These are phyloP conservation scores for Acanthurus leucopareius DNA, from an alignment of 2,797 vertebrate genomes.

Conservation along the genomic window DNA sequence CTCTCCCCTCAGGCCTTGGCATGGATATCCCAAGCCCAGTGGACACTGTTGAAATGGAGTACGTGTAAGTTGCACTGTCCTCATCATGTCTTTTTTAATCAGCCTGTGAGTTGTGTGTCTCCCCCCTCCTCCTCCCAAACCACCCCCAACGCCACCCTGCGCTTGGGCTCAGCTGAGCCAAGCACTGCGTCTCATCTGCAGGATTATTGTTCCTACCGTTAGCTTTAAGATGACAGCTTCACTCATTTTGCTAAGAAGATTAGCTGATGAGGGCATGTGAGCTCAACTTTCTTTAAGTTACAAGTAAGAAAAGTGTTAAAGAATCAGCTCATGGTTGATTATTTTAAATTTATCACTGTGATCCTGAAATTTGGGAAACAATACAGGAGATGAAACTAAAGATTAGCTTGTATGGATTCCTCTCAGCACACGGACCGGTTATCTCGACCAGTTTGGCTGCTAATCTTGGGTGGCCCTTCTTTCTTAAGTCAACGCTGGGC, in stretches of 20 bases:
- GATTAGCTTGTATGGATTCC: not conserved
- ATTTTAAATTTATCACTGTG: too few relatives aligned
- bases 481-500: constrained; percentile 32
- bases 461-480: constrained; percentile 71
- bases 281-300: constrained; percentile 55
- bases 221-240: constrained; percentile 26
- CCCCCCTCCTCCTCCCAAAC: not conserved
- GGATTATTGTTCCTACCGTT: constrained; percentile 68
- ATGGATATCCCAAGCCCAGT: constrained; percentile 88
- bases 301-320: not conserved
- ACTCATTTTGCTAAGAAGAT: constrained; percentile 52
- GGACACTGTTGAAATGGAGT: constrained; percentile 83
- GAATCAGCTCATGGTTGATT: not conserved
- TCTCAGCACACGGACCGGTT: constrained; percentile 4
- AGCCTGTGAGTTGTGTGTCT: constrained; percentile 9
- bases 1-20: constrained; percentile 84
- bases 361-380: not conserved
- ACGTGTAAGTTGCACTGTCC: constrained; percentile 85
- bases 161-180: constrained; percentile 42
- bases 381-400: not conserved
- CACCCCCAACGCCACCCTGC: not conserved
- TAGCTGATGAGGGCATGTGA: constrained; percentile 9
- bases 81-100: constrained; percentile 53
- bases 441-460: constrained; percentile 46
- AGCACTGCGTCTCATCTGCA: constrained; percentile 49